Conservation (phyloP, 2,888 invertebrate genomes). For the Eupsilia transversa region DNA sequence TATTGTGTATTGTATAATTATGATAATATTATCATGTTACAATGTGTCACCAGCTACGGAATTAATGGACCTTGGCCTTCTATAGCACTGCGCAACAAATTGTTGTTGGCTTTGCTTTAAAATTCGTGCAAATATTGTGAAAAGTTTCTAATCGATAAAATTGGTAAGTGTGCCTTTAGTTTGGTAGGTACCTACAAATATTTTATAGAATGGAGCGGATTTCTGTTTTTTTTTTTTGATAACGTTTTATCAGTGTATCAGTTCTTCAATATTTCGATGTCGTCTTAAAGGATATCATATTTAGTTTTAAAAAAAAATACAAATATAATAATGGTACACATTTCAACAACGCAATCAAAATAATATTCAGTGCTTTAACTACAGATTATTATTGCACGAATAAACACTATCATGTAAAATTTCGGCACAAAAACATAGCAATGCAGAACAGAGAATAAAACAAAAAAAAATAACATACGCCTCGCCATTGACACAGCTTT, state of each 20-base stretch:
- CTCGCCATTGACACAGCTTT: conserved; percentile 34
- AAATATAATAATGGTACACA: background rate
- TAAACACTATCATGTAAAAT: conserved; percentile 19
- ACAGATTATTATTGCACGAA: background rate
- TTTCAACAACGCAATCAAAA: conserved; percentile 15
- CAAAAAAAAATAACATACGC: conserved; percentile 8
- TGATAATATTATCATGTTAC: conserved; percentile 2
- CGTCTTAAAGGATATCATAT: too few species aligned
- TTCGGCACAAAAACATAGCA: conserved; percentile 19
- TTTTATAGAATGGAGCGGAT: background rate
- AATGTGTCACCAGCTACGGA: conserved; percentile 1
- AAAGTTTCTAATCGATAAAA: background rate
- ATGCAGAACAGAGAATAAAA: conserved; percentile 23
- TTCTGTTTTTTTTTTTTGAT: background rate
- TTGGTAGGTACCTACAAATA: background rate
- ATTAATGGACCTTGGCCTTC: conserved; percentile 18
- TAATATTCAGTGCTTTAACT: conserved; percentile 2
- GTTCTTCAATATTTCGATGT: background rate
- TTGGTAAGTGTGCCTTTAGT: background rate
- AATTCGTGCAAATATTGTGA: background rate
- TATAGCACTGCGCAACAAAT: conserved; percentile 12
- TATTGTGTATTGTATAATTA: background rate
- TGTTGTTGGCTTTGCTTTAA: conserved; percentile 1
- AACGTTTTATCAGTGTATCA: background rate
- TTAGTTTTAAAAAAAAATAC: background rate